These are phyloP conservation scores for Drosophila rellima DNA, from an alignment of 2,888 invertebrate species.

Conservation along the genomic window DNA sequence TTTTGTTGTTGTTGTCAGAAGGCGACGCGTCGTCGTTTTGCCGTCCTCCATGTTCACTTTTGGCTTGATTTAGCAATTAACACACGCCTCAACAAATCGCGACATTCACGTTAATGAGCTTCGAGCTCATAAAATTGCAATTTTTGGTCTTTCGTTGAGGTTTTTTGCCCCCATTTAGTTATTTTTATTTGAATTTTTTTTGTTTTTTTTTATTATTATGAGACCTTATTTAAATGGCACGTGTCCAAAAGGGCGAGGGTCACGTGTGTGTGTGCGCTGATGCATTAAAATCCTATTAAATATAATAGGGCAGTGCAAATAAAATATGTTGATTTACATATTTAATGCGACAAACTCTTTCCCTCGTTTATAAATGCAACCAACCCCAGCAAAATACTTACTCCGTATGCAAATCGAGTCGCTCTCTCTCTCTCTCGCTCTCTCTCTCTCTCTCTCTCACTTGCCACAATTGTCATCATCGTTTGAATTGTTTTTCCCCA, in stretches of 20 bases:
- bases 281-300: slow-evolving; percentile 69
- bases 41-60: slow-evolving; percentile 37
- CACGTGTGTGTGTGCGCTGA: slow-evolving; percentile 22
- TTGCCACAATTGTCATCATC: neutral
- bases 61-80: slow-evolving; percentile 75
- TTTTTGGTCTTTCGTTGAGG: slow-evolving; percentile 43
- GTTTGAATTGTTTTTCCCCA: slow-evolving; percentile 2
- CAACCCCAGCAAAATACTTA: slow-evolving; percentile 11
- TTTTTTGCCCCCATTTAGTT: too few relatives aligned
- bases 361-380: slow-evolving; percentile 3
- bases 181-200: neutral
- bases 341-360: slow-evolving; percentile 40
- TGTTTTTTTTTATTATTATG: neutral
- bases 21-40: slow-evolving; percentile 2
- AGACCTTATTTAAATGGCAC: slow-evolving; percentile 39
- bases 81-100: slow-evolving; percentile 51
- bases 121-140: slow-evolving; percentile 61
- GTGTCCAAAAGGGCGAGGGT: slow-evolving; percentile 29
- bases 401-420: slow-evolving; percentile 38
- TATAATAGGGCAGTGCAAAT: slow-evolving; percentile 60
- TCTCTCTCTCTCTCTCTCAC: neutral
- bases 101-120: slow-evolving; percentile 48
- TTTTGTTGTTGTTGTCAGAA: slow-evolving; percentile 5
- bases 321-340: slow-evolving; percentile 72
- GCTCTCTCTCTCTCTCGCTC: neutral